Base-by-base conservation (phyloP, 1,140 invertebrate species). In the Eurosta solidaginis region DNA sequence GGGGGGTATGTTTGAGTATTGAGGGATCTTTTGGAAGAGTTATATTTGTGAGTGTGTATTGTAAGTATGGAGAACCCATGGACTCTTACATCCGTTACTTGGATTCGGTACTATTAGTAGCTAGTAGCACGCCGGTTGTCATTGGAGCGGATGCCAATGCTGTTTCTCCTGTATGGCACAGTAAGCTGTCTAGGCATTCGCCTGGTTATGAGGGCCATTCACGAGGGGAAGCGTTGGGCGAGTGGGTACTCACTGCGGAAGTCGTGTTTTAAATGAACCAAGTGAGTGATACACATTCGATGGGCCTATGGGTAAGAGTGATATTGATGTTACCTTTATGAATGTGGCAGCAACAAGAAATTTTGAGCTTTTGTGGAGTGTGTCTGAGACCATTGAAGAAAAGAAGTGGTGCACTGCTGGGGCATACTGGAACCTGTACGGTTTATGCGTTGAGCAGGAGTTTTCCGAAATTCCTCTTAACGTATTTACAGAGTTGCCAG, bases 271-370 rank as follows among this genome's bases (percentile, higher is more conserved):
- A n/a, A 79, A 77, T 20, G 74, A 77, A 45, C 75, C 78, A 10
- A 77, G 78, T 77, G 75, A 54, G 27, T 52, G 45, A 36, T 77
- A 74, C 45, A 73, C 78, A n/a, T 79, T 79, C 45, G 50, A 75
- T 44, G n/a, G 33, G 33, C 33, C 40, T 4, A 40, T 4, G 5
- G 63, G 63, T 4, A 5, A 29, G 9, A 73, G 63, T 73, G 76
- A 77, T 25, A 45, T 77, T 20, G 76, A 75, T 42, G 74, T 78
- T n/a, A 79, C 25, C 1, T 25, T 47, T 52, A 63, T 54, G 42
- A 79, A 54, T 77, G 75, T n/a, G 74, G 78, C 78, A 59, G 76
- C 78, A 40, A 40, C 6, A 22, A 20, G 54, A 9, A 25, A n/a
- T 17, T 79, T 44, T 52, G 54, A 49, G 22, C 49, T 79, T 52